Conservation (phyloP, 1,140 invertebrate genomes). For the Aphaenogaster rudis region DNA sequence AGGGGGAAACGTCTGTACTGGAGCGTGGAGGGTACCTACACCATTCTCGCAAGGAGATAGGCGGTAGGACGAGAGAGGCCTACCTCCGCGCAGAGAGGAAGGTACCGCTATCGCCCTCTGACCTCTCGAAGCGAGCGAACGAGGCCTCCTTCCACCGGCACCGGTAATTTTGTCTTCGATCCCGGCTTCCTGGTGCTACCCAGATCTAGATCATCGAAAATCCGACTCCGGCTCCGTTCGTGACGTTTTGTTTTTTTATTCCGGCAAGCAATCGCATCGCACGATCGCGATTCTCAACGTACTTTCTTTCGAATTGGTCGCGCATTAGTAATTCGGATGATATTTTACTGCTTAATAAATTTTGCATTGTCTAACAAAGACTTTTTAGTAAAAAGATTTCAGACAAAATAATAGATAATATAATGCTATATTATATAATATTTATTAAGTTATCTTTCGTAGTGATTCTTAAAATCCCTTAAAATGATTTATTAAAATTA, state of each 20-base stretch:
- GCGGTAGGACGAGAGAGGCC: slow-evolving; percentile 76
- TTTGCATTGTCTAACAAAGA: background rate
- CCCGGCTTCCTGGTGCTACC: slow-evolving; percentile 83
- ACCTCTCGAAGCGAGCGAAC: slow-evolving; percentile 83
- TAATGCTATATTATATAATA: background rate
- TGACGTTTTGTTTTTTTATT: slow-evolving; percentile 40
- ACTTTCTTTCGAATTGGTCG: slow-evolving; percentile 5
- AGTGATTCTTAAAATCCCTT: background rate
- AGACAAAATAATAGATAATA: background rate
- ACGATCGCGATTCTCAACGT: background rate
- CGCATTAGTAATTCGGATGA: background rate
- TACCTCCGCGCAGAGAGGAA: slow-evolving; percentile 78
- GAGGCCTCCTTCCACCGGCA: slow-evolving; percentile 82
- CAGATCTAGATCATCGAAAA: slow-evolving; percentile 83
- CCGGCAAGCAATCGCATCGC: background rate
- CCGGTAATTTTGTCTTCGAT: slow-evolving; percentile 84
- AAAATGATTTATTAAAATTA: background rate
- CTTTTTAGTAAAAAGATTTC: background rate
- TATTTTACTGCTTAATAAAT: background rate
- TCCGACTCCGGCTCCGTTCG: slow-evolving; percentile 56
- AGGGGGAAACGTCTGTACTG: slow-evolving; percentile 65
- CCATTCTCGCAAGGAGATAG: slow-evolving; percentile 64
- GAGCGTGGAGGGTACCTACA: slow-evolving; percentile 76
- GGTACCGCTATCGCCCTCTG: slow-evolving; percentile 87
- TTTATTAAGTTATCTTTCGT: background rate